phyloP scores from a whole-genome alignment of 1,140 invertebrate genomes.

The Sinella curviseta region DNA sequence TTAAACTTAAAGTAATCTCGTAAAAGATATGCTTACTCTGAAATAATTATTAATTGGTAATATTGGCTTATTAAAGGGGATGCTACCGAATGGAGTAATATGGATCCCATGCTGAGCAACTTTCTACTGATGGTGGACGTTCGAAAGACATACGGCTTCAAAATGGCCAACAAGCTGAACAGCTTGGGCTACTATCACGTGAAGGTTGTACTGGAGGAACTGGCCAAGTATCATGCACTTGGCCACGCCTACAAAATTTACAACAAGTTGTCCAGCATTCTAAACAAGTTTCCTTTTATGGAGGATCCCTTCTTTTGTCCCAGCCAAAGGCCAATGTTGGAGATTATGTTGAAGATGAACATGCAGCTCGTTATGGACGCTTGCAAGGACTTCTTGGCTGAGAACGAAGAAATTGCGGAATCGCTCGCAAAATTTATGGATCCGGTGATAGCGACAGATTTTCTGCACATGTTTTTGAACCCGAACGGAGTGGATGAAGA shows the following conservation, averaged over 20 bases:
- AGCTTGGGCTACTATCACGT: constrained; percentile 57
- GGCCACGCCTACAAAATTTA: constrained; percentile 64
- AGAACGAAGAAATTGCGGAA: neutral
- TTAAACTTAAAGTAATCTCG: no score
- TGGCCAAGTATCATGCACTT: constrained; percentile 69
- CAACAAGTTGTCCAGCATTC: neutral
- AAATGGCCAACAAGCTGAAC: constrained; percentile 56
- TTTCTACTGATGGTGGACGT: constrained; percentile 41
- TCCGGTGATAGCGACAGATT: neutral
- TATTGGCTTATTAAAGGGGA: neutral
- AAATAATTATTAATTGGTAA: no score
- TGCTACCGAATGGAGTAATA: neutral
- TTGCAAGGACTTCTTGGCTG: neutral
- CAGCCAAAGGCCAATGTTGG: neutral
- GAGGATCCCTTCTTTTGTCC: neutral
- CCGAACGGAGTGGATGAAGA: neutral
- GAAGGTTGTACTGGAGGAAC: constrained; percentile 59
- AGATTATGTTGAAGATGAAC: neutral
- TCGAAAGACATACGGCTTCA: constrained; percentile 52
- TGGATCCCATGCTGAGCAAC: neutral
- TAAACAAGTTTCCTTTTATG: neutral
- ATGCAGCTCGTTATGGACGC: neutral
- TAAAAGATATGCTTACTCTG: no score
- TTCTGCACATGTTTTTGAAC: neutral
- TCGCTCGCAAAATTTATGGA: neutral